Percentiles rank a stretch among this genome's conserved stretches.
Evolutionary conservation across 1,140 invertebrate genomes (phyloP).

Genomic region (Drosophila burlai): DNA sequence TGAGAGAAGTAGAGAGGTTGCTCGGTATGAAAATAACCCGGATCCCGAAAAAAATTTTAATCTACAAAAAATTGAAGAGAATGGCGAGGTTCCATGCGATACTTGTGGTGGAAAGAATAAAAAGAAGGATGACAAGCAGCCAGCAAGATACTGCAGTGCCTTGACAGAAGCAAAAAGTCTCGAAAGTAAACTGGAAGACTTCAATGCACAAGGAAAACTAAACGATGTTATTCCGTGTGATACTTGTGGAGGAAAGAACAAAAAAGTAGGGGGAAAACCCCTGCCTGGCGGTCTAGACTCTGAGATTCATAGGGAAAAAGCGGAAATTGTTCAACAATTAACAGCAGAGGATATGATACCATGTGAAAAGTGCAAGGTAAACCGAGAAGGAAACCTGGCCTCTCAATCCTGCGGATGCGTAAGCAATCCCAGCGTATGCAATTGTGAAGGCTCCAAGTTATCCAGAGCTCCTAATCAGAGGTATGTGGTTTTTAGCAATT

Average conservation of each 20-base stretch:
- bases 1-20: not conserved
- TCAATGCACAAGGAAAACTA: not conserved
- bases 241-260: constrained; percentile 43
- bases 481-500: not conserved
- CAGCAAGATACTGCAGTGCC: not conserved
- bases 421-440: constrained; percentile 26
- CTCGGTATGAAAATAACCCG: not conserved
- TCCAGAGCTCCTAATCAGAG: not conserved
- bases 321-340: not conserved
- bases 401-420: constrained; percentile 32
- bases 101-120: constrained; percentile 54
- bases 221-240: constrained; percentile 35
- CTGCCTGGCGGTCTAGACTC: not conserved
- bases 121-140: constrained; percentile 29
- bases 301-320: not conserved
- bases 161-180: not conserved
- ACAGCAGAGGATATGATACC: constrained; percentile 4
- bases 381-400: not conserved
- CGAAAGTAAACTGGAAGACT: constrained; percentile 12
- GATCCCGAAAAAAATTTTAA: not conserved
- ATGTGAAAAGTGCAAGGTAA: constrained; percentile 23
- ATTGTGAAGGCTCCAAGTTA: constrained; percentile 23
- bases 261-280: constrained; percentile 14
- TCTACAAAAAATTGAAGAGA: constrained; percentile 2
- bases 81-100: constrained; percentile 29